Percentiles rank a stretch among this genome's conserved stretches.
These are phyloP conservation scores for Sycophila sp. DNA, from an alignment of 1,140 invertebrate genomes.

Conservation along the genomic window DNA sequence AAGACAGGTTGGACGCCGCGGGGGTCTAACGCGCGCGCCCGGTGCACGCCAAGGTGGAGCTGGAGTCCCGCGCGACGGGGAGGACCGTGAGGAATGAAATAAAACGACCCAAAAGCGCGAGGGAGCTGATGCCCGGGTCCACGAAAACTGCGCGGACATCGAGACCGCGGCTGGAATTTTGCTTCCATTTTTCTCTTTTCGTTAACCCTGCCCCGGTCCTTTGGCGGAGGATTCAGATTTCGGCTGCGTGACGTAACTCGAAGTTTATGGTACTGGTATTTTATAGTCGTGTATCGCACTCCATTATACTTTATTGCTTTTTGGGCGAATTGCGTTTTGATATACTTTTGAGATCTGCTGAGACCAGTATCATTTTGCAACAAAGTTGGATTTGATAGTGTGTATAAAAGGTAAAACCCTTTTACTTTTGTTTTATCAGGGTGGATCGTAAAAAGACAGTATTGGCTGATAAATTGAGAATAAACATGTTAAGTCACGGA, in stretches of 20 bases:
- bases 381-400: not conserved
- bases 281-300: not conserved
- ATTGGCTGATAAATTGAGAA: not conserved
- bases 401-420: not conserved
- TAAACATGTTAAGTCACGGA: not conserved
- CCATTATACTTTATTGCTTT: too few species aligned
- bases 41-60: not conserved
- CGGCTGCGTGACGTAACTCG: not conserved
- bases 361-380: not conserved
- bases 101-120: too few species aligned
- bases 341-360: not conserved
- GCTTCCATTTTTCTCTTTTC: not conserved
- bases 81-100: not conserved
- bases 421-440: not conserved
- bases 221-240: not conserved
- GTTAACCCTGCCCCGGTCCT: not conserved
- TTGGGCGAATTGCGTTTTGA: not conserved
- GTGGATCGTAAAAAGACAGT: not conserved
- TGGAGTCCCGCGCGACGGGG: not conserved
- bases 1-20: conserved; percentile 64
- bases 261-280: not conserved
- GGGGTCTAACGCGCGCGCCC: conserved; percentile 52
- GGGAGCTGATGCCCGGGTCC: too few species aligned
- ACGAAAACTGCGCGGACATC: conserved; percentile 3
- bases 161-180: not conserved